Percentiles rank a stretch among this genome's conserved stretches.
These are phyloP conservation scores for Nephrotoma guestfalica DNA, from an alignment of 2,888 invertebrate genomes.

Conservation along the genomic window DNA sequence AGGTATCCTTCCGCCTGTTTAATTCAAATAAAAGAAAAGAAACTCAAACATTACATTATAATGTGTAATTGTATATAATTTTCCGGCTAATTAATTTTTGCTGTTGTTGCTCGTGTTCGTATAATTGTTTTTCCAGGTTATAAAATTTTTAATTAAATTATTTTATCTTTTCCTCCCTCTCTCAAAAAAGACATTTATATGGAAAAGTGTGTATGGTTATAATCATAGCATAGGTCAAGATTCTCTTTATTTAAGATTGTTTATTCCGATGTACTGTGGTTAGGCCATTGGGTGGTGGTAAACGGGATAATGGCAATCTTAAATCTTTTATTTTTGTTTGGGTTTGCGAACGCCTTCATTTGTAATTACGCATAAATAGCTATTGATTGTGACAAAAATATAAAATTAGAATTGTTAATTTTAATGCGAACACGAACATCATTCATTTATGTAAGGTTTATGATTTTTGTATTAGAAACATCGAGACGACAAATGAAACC, in stretches of 20 bases:
- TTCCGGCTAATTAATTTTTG: background rate
- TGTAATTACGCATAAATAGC: background rate
- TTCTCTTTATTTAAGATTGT: background rate
- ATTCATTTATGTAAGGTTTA: background rate
- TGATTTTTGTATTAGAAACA: background rate
- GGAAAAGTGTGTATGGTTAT: background rate
- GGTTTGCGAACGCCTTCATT: background rate
- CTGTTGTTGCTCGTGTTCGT: background rate
- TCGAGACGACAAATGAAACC: background rate
- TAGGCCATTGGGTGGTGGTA: background rate
- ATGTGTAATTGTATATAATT: background rate
- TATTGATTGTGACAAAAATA: background rate
- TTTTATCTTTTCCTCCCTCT: background rate
- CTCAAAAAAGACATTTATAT: background rate
- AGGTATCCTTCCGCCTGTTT: slow-evolving; percentile 19
- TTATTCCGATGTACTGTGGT: too few relatives aligned
- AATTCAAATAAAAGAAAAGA: background rate
- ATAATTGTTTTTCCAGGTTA: background rate
- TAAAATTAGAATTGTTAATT: background rate
- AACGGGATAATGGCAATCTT: background rate
- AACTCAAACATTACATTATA: background rate
- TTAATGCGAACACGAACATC: background rate
- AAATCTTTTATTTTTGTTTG: background rate
- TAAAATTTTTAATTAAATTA: background rate
- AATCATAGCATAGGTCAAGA: background rate